phyloP scores from a whole-genome alignment of 2,797 vertebrate genomes.

The Tiaroga cobitis region DNA sequence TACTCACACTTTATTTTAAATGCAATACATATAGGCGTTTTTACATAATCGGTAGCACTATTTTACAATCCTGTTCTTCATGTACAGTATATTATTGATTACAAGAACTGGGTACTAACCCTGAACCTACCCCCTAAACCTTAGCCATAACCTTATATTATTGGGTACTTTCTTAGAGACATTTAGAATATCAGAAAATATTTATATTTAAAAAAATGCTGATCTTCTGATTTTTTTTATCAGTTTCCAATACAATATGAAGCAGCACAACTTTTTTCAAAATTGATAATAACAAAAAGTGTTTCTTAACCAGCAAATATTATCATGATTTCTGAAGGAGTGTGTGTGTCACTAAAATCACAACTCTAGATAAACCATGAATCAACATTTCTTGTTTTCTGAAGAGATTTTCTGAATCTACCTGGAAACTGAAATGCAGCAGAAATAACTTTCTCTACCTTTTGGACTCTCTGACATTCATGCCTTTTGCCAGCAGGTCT shows the following conservation, averaged over 20 bases:
- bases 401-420: neutral
- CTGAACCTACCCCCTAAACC: neutral
- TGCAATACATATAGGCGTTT: neutral
- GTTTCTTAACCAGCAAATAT: too few species aligned
- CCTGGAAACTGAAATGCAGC: neutral
- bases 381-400: neutral
- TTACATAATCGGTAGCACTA: neutral
- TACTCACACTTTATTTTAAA: neutral
- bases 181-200: too few species aligned
- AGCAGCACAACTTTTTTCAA: too few species aligned
- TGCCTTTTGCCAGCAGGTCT: slow-evolving; percentile 5
- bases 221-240: too few species aligned
- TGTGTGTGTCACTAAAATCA: neutral
- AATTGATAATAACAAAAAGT: too few species aligned
- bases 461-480: neutral
- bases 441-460: neutral
- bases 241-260: too few species aligned
- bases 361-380: neutral
- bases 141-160: too few species aligned
- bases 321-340: too few species aligned
- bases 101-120: neutral
- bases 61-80: neutral
- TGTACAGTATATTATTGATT: neutral
- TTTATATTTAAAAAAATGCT: too few species aligned
- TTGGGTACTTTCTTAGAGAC: too few species aligned